Percentiles rank a stretch among this genome's conserved stretches.
phyloP scores from a whole-genome alignment of 2,113 vertebrate genomes.

The Chaetura pelagica region DNA sequence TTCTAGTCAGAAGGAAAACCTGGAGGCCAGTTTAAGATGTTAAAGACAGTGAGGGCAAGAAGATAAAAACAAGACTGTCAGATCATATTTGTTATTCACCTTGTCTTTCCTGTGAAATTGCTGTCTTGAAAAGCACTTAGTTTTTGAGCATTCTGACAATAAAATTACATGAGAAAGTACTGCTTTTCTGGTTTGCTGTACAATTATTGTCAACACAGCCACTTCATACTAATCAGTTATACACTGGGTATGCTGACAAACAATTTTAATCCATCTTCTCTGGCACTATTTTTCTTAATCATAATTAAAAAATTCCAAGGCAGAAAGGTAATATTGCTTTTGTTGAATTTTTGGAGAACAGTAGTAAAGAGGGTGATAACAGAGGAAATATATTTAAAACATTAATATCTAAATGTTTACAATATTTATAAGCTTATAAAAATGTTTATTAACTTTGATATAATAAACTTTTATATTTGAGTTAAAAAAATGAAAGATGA shows the following conservation, averaged over 20 bases:
- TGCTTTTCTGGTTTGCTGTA: background rate
- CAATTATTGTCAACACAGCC: background rate
- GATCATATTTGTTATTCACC: background rate
- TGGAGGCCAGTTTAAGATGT: background rate
- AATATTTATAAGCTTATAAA: too few species aligned
- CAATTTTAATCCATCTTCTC: background rate
- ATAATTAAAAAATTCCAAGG: background rate
- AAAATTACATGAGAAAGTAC: constrained; percentile 22
- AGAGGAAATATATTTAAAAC: background rate
- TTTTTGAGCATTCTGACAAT: constrained; percentile 29
- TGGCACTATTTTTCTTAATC: background rate
- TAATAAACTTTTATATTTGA: background rate
- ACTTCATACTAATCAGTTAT: background rate
- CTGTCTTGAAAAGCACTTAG: constrained; percentile 8
- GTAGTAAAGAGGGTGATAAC: background rate
- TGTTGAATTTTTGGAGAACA: background rate
- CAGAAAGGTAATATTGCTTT: background rate
- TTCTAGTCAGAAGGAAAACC: background rate
- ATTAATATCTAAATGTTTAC: too few species aligned
- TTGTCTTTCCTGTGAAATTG: background rate
- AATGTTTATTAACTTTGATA: background rate
- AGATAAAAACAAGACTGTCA: background rate
- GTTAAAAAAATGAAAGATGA: background rate
- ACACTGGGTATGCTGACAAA: background rate
- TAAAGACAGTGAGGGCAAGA: background rate